A percentile compares a stretch with the other conserved stretches of the same genome.
These are phyloP conservation scores for Sarcophaga subvicina DNA, from an alignment of 2,888 invertebrate species.

Conservation along the genomic window DNA sequence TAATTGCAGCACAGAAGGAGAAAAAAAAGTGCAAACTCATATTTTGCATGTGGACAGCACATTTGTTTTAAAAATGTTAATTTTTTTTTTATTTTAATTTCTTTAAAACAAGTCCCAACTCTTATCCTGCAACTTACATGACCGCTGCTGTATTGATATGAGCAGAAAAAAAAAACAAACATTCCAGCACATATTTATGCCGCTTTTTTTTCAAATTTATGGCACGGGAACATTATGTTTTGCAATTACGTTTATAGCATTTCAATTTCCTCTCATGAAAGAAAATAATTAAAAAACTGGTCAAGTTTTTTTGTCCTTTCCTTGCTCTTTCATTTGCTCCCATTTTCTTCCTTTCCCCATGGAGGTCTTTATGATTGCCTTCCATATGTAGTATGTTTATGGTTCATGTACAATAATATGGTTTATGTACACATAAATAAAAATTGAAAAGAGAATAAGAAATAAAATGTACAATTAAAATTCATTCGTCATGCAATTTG, in stretches of 20 bases:
- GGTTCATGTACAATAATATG: too few species aligned
- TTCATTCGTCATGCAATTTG: constrained; percentile 73
- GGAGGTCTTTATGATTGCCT: too few species aligned
- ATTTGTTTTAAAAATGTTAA: constrained; percentile 50
- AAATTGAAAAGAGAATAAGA: not conserved
- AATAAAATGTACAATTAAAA: constrained; percentile 63
- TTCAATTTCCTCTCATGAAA: constrained; percentile 47
- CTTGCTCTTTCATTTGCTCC: not conserved
- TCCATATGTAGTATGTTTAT: too few species aligned
- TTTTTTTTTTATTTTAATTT: constrained; percentile 13
- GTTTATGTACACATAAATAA: too few species aligned
- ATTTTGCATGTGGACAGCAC: constrained; percentile 66
- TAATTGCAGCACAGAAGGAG: not conserved
- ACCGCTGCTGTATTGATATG: not conserved
- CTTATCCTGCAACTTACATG: not conserved
- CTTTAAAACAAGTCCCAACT: not conserved
- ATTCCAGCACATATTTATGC: constrained; percentile 13
- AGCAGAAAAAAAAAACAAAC: constrained; percentile 6
- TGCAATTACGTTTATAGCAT: constrained; percentile 47
- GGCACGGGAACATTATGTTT: not conserved
- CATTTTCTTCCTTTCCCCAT: not conserved
- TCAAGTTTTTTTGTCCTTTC: constrained; percentile 23
- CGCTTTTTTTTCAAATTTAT: not conserved
- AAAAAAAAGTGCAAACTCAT: constrained; percentile 68
- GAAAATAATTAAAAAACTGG: constrained; percentile 34